Base-by-base conservation (phyloP, 2,113 vertebrate species). In the Turnix velox region DNA sequence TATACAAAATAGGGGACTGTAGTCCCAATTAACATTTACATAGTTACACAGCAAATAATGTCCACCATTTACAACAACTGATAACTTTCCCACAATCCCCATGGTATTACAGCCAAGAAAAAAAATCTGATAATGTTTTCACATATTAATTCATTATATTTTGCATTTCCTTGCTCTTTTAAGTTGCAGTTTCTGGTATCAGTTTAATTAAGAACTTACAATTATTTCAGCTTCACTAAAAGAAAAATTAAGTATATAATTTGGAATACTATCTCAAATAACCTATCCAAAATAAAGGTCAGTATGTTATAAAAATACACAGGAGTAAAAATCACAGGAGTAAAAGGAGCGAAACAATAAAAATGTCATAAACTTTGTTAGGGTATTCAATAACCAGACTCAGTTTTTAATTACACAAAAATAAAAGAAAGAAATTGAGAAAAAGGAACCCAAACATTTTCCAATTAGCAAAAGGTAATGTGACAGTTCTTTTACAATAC, bases 1-100 rank as follows among this genome's bases (percentile, higher is more conserved):
- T 97, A 97, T 97, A 98, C 97, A 98, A 97, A 98, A 97, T 96
- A 95, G 59, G 76, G 96, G 96, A 97, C 88, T 76, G 76, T 28
- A 86, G 95, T 95, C 97, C 96, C 94, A 95, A 92, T 80, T 88
- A 92, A 95, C 97, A 97, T 96, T 95, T 97, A 96, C 96, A 97
- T 74, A 95, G 92, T 92, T 95, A 97, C 88, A 97, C 71, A 94
- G 96, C 95, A 95, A 96, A 84, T 94, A 85, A 75, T 92, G 93
- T 95, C 93, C 95, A 96, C 88, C 94, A 90, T 95, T 95, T 93
- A 96, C 95, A 94, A 68, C 82, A 90, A 62, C 72, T 61, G 71
- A 96, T 25, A 1, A 84, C 75, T 87, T 84, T 73, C 88, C 78
- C 93, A 91, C 62, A 71, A 13, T 91, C 67, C 66, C 77, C 91